Evolutionary conservation across 2,888 invertebrate genomes (phyloP).

Genomic region (Uloborus plumipes): DNA sequence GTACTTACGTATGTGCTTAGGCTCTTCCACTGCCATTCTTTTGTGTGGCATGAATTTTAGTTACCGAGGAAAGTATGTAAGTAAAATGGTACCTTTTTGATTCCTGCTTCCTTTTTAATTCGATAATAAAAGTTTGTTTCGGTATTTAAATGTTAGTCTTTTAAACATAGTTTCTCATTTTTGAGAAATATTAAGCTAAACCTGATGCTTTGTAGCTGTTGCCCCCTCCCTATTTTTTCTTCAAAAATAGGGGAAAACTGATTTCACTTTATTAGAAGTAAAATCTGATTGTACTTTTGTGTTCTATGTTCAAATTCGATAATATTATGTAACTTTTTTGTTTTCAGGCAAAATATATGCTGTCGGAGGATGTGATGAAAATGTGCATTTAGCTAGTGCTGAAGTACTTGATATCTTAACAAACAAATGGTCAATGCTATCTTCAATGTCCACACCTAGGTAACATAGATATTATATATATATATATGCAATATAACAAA

Average conservation of each 20-base stretch:
- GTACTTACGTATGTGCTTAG: too few relatives aligned
- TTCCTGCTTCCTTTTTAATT: too few relatives aligned
- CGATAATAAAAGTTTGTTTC: too few relatives aligned
- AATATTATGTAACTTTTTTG: not conserved
- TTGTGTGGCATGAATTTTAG: not conserved
- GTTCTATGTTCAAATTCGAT: too few relatives aligned
- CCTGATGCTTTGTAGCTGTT: not conserved
- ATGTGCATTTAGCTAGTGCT: constrained; percentile 73
- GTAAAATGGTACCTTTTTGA: too few relatives aligned
- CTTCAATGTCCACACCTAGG: constrained; percentile 71
- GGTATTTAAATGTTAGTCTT: too few relatives aligned
- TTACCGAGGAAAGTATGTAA: too few relatives aligned
- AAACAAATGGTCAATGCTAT: constrained; percentile 71
- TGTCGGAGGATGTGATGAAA: constrained; percentile 74
- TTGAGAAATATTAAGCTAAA: not conserved
- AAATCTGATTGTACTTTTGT: too few relatives aligned
- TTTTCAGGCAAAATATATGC: constrained; percentile 70
- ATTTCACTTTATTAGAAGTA: too few relatives aligned
- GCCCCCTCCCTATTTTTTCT: too few relatives aligned
- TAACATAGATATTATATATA: not conserved
- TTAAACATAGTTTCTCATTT: not conserved
- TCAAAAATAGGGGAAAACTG: too few relatives aligned
- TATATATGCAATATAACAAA: too few relatives aligned
- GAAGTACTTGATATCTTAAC: constrained; percentile 72
- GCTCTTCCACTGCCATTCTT: not conserved